These are phyloP conservation scores for Bubo bubo DNA, from an alignment of 2,113 vertebrate genomes.

Conservation along the genomic window DNA sequence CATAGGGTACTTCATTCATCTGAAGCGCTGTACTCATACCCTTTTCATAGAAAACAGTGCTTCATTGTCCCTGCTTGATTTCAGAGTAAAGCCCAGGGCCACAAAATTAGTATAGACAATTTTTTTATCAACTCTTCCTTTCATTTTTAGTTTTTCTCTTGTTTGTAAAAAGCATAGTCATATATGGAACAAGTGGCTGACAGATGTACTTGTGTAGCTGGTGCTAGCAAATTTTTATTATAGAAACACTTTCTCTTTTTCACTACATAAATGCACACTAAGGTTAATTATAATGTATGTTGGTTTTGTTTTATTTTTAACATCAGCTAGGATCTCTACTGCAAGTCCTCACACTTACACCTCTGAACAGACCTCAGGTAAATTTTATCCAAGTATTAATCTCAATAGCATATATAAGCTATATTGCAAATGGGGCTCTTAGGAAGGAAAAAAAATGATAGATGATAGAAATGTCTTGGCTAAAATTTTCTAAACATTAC, in stretches of 20 bases:
- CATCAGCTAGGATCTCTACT: conserved; percentile 53
- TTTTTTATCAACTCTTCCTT: neutral
- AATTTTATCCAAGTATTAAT: conserved; percentile 3
- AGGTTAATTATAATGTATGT: neutral
- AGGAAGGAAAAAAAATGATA: neutral
- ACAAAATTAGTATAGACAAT: neutral
- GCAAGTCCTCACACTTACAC: conserved; percentile 55
- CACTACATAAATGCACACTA: neutral
- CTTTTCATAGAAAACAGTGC: neutral
- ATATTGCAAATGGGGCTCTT: neutral
- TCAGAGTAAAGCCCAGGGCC: neutral
- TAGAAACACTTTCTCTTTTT: neutral
- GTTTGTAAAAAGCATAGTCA: neutral
- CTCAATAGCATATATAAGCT: neutral
- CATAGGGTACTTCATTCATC: neutral
- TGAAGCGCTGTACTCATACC: neutral
- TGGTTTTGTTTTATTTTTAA: conserved; percentile 54
- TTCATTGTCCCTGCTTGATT: neutral
- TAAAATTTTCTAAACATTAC: neutral
- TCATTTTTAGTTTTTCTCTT: neutral
- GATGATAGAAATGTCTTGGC: neutral
- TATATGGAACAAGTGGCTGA: neutral
- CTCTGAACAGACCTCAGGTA: conserved; percentile 60
- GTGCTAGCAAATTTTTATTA: neutral
- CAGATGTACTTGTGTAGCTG: neutral